Evolutionary conservation across 2,113 vertebrate species (phyloP), one percentile per base, ranked within the genome.

Genomic region (Balaenoptera acutorostrata): DNA sequence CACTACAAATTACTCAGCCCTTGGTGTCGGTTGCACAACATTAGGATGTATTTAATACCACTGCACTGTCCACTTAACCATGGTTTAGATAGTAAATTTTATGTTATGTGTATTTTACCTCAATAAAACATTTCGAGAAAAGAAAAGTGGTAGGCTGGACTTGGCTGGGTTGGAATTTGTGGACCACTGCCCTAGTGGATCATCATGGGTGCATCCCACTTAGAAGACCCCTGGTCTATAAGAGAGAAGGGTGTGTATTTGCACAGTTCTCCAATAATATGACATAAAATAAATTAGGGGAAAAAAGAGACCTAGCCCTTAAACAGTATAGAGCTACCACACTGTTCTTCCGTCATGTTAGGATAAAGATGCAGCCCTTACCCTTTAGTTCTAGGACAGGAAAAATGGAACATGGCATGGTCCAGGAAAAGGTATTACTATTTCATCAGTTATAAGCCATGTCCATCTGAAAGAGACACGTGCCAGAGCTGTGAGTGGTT

Each of bases 61-160:
- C 31, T 17, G 29, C 29, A 44, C 23, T 17, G 18, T n/a, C 29
- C 25, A 63, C 25, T 72, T 52, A 39, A 72, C 77, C 8, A 33
- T 59, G 27, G 41, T 80, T 81, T n/a, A 94, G 20, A 61, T 61
- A 46, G n/a, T 88, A 88, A n/a, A 41, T 23, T 63, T 74, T 31
- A 59, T 59, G 9, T 68, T 59, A 44, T 44, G 4, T 57, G 6
- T 66, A 27, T 77, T 77, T 86, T 59, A 78, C 39, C 63, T 59
- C 29, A 36, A 36, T 77, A 66, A 87, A 93, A 88, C 44, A 36
- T 36, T 68, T 23, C 2, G 39, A 64, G 78, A 15, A 59, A 44
- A 44, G 14, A 71, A 33, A 44, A 90, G n/a, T 27, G 25, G 31
- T 7, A 17, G 7, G 10, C 12, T 61, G n/a, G n/a, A 46, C 39